phyloP scores from a whole-genome alignment of 2,113 vertebrate genomes.

The Ramphastos sulfuratus region DNA sequence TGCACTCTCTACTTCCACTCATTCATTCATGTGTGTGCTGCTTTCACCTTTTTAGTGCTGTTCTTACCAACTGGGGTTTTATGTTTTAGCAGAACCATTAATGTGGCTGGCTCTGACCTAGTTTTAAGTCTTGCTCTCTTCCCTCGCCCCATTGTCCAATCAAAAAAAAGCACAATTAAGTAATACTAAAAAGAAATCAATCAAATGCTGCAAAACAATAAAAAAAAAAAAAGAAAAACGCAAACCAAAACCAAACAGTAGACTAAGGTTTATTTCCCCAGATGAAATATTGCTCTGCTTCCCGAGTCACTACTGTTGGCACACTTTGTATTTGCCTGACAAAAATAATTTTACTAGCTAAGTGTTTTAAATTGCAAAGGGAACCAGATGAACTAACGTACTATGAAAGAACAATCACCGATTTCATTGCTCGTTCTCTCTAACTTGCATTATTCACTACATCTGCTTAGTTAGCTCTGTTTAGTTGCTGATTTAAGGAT shows the following conservation, averaged over 20 bases:
- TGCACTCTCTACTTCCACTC: not conserved
- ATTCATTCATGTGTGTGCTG: not conserved
- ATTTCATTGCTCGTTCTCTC: not conserved
- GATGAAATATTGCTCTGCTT: slow-evolving; percentile 1
- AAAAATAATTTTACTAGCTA: slow-evolving; percentile 19
- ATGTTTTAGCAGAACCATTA: not conserved
- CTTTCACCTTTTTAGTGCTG: not conserved
- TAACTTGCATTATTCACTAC: not conserved
- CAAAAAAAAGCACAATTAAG: not conserved
- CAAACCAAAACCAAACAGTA: not conserved
- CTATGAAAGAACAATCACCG: slow-evolving; percentile 20
- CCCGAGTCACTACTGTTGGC: not conserved
- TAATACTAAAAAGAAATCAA: not conserved
- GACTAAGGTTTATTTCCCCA: not conserved
- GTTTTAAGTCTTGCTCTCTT: not conserved
- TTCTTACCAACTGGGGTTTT: not conserved
- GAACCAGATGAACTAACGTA: not conserved
- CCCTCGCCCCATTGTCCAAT: not conserved
- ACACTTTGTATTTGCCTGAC: not conserved
- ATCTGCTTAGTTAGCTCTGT: slow-evolving; percentile 14
- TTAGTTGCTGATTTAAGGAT: slow-evolving; percentile 3
- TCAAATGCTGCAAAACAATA: not conserved
- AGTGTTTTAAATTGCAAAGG: slow-evolving; percentile 1
- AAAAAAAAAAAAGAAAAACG: too few relatives aligned
- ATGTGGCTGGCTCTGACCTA: not conserved